Conservation (phyloP, 2,113 vertebrate species). For the Piprites chloris region DNA sequence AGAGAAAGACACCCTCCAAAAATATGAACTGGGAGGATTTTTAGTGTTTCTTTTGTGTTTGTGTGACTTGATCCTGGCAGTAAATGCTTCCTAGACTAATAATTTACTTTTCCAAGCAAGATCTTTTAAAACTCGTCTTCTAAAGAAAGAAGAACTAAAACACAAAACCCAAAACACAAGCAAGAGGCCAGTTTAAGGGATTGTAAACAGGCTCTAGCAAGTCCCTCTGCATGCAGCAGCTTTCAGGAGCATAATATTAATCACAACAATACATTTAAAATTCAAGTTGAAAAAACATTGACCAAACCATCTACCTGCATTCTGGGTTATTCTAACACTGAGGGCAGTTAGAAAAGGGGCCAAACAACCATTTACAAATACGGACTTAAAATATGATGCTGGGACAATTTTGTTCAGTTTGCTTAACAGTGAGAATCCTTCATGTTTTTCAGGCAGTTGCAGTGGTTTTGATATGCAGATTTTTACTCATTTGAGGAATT, state of each 20-base stretch:
- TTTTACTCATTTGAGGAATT: background rate
- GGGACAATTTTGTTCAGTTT: background rate
- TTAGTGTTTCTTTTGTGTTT: background rate
- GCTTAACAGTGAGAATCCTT: background rate
- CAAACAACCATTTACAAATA: background rate
- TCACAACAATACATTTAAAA: background rate
- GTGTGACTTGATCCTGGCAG: background rate
- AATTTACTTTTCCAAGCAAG: background rate
- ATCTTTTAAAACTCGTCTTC: background rate
- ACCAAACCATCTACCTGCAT: background rate
- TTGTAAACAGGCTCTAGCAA: background rate
- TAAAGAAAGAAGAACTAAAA: background rate
- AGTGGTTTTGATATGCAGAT: background rate
- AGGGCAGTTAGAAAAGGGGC: background rate
- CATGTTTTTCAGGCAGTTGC: background rate
- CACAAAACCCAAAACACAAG: background rate
- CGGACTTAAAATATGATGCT: fast-evolving
- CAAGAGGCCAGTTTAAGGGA: background rate
- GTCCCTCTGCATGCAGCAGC: background rate
- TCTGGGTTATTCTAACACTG: background rate
- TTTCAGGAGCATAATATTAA: background rate
- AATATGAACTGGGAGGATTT: background rate
- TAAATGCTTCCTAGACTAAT: background rate
- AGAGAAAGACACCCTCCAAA: background rate
- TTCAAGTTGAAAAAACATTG: background rate